These are phyloP conservation scores for Anarrhichthys ocellatus DNA, from an alignment of 2,113 vertebrate species.

Conservation along the genomic window DNA sequence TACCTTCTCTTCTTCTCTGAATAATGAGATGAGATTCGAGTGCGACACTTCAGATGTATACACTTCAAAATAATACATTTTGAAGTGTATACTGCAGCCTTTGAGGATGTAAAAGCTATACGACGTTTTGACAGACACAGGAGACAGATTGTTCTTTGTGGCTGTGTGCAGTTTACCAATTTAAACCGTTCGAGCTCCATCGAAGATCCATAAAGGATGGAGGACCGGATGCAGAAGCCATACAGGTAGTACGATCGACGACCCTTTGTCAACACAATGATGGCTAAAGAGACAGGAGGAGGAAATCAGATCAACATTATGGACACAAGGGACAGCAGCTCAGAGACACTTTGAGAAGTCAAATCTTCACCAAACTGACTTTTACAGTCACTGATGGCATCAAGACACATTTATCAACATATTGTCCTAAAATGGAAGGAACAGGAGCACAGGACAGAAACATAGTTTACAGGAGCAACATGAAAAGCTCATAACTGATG, in stretches of 20 bases:
- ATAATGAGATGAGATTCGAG: background rate
- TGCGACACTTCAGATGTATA: background rate
- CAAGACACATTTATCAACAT: background rate
- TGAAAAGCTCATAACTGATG: too few relatives aligned
- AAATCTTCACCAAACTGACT: background rate
- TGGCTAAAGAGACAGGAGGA: background rate
- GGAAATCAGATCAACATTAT: background rate
- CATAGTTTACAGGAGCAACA: background rate
- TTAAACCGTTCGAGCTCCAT: background rate
- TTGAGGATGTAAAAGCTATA: background rate
- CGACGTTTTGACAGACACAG: background rate
- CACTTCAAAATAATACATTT: background rate
- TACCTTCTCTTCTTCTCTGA: background rate
- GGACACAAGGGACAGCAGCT: background rate
- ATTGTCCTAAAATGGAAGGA: background rate
- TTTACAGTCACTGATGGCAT: background rate
- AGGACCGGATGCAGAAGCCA: slow-evolving; percentile 7
- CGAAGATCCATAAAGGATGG: background rate
- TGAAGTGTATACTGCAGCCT: background rate
- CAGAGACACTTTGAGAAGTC: background rate
- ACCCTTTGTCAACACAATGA: background rate
- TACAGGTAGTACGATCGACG: slow-evolving; percentile 22
- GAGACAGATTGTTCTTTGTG: background rate
- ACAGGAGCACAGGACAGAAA: background rate
- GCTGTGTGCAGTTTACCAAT: background rate